phyloP scores from a whole-genome alignment of 2,888 invertebrate species.

The Callosobruchus maculatus region DNA sequence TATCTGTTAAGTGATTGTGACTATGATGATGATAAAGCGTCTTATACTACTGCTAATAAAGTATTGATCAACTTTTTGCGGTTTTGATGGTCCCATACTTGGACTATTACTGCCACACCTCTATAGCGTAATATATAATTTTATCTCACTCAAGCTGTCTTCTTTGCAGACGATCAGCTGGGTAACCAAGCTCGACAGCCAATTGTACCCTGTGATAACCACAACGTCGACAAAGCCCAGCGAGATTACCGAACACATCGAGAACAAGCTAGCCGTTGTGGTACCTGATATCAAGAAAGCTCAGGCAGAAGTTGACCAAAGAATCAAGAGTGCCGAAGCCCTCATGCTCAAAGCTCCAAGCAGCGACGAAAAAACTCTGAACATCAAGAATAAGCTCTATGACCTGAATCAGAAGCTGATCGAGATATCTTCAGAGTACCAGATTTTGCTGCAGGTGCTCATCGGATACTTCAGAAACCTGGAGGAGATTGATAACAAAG shows the following conservation, averaged over 20 bases:
- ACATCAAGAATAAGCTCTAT: constrained; percentile 62
- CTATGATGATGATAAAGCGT: too few species aligned
- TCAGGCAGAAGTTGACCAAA: constrained; percentile 63
- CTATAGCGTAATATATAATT: background rate
- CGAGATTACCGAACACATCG: constrained; percentile 56
- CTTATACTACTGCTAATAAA: too few species aligned
- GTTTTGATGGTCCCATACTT: too few species aligned
- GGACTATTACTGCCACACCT: too few species aligned
- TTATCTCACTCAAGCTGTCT: constrained; percentile 8
- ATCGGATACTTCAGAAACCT: constrained; percentile 69
- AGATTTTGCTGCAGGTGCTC: constrained; percentile 65
- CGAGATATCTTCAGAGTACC: constrained; percentile 67
- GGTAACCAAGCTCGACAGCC: constrained; percentile 66
- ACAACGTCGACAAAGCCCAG: constrained; percentile 58
- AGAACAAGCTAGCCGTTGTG: constrained; percentile 56
- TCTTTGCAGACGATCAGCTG: constrained; percentile 59
- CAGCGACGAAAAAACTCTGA: constrained; percentile 54
- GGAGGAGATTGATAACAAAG: constrained; percentile 58
- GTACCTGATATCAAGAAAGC: constrained; percentile 61
- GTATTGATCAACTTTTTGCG: too few species aligned
- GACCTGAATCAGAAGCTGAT: constrained; percentile 65
- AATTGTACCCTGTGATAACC: constrained; percentile 72
- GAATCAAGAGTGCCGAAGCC: constrained; percentile 64
- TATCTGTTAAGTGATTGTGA: too few species aligned
- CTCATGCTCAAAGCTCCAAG: constrained; percentile 59